phyloP scores from a whole-genome alignment of 1,140 invertebrate species.

The Thalassaphorura encarpata region DNA sequence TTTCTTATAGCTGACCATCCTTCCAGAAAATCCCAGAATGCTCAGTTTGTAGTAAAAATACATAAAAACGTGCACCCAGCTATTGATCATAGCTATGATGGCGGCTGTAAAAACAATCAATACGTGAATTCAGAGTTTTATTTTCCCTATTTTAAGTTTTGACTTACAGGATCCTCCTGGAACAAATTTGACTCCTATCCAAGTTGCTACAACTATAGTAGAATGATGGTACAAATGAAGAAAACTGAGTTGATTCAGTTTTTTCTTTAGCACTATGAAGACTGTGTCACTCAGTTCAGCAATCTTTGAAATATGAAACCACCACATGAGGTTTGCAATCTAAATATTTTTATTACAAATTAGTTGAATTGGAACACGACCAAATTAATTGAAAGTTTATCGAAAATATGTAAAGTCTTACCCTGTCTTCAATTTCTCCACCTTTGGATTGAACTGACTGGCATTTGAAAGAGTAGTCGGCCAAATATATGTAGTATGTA shows the following conservation, averaged over 20 bases:
- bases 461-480: neutral
- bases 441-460: too few species aligned
- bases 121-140: neutral
- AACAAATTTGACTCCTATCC: slow-evolving; percentile 94
- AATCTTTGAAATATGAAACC: slow-evolving; percentile 92
- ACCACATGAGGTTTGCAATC: slow-evolving; percentile 59
- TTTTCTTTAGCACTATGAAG: slow-evolving; percentile 82
- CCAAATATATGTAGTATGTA: neutral
- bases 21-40: too few species aligned
- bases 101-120: slow-evolving; percentile 52
- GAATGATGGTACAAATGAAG: slow-evolving; percentile 87
- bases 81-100: slow-evolving; percentile 79
- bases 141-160: neutral
- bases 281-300: slow-evolving; percentile 88
- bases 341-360: too few species aligned
- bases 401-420: too few species aligned
- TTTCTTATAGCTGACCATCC: slow-evolving; percentile 91
- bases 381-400: too few species aligned
- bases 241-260: slow-evolving; percentile 76
- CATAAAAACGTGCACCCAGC: slow-evolving; percentile 84
- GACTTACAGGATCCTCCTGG: slow-evolving; percentile 82
- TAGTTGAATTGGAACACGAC: too few species aligned
- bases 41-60: slow-evolving; percentile 83
- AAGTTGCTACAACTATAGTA: slow-evolving; percentile 86
- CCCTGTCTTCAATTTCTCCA: too few species aligned